Evolutionary conservation across 2,888 invertebrate genomes (phyloP).

Genomic region (Seira sanloemensis): DNA sequence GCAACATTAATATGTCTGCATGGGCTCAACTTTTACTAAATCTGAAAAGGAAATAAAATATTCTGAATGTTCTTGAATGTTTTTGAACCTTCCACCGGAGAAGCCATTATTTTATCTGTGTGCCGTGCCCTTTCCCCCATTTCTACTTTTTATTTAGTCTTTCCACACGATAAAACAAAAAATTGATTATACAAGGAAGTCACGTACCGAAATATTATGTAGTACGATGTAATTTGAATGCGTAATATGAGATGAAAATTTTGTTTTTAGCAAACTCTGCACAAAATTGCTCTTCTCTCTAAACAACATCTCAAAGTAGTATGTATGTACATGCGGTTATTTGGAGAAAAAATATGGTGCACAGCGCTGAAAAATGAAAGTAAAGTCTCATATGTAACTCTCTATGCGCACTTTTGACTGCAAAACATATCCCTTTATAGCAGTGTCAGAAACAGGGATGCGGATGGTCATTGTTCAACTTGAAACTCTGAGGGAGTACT

Average conservation of each 20-base stretch:
- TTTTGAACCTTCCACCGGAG: background rate
- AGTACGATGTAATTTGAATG: background rate
- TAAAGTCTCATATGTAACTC: slow-evolving; percentile 14
- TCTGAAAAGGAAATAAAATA: background rate
- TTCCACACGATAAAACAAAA: background rate
- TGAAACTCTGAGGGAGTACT: slow-evolving; percentile 10
- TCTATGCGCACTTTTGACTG: slow-evolving; percentile 7
- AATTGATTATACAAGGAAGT: background rate
- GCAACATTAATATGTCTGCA: too few relatives aligned
- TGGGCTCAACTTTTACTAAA: too few relatives aligned
- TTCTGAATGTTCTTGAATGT: background rate
- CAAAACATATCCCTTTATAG: slow-evolving; percentile 55
- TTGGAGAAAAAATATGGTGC: background rate
- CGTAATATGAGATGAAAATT: background rate
- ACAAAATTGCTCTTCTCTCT: too few relatives aligned
- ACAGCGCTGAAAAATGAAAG: background rate
- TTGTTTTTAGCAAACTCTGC: background rate
- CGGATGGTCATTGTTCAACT: slow-evolving; percentile 18
- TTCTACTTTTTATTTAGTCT: background rate
- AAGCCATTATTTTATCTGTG: background rate
- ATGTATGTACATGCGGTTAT: background rate
- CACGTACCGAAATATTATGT: background rate
- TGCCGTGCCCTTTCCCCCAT: background rate
- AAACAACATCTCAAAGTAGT: too few relatives aligned
- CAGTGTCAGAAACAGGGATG: slow-evolving; percentile 51